Evolutionary conservation across 2,113 vertebrate species (phyloP).

Genomic region (Fulica atra): DNA sequence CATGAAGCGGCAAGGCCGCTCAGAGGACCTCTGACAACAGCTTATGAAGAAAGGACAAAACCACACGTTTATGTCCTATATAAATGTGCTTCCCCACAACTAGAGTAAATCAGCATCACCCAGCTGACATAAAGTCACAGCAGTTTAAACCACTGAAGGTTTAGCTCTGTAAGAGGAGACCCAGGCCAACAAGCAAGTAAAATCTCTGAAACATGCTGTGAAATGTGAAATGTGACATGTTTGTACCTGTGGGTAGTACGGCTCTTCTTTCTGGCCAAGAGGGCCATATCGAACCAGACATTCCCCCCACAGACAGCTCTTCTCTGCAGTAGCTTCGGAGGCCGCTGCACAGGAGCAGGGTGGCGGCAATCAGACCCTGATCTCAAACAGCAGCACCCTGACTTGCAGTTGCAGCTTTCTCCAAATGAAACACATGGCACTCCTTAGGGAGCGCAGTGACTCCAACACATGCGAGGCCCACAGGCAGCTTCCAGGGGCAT

Average conservation of each 20-base stretch:
- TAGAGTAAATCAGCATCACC: background rate
- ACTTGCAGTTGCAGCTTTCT: background rate
- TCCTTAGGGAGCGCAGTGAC: background rate
- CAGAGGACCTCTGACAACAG: background rate
- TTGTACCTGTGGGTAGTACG: background rate
- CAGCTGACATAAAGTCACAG: background rate
- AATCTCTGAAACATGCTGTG: background rate
- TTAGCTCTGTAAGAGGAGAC: background rate
- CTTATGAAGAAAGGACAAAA: background rate
- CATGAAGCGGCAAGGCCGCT: background rate
- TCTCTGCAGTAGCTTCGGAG: background rate
- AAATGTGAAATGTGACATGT: background rate
- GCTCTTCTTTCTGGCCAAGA: background rate
- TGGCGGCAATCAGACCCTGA: background rate
- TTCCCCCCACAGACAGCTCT: background rate
- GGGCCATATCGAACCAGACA: fast-evolving
- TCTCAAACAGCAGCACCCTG: background rate
- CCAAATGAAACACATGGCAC: background rate
- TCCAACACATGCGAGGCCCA: background rate
- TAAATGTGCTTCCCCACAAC: background rate
- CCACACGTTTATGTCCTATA: background rate
- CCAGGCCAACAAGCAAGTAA: background rate
- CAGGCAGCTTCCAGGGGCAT: background rate
- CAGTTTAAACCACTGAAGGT: background rate
- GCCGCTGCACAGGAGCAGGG: background rate